Evolutionary conservation across 2,113 vertebrate genomes (phyloP), one percentile per base, ranked within the genome.

Genomic region (Callocephalon fimbriatum): DNA sequence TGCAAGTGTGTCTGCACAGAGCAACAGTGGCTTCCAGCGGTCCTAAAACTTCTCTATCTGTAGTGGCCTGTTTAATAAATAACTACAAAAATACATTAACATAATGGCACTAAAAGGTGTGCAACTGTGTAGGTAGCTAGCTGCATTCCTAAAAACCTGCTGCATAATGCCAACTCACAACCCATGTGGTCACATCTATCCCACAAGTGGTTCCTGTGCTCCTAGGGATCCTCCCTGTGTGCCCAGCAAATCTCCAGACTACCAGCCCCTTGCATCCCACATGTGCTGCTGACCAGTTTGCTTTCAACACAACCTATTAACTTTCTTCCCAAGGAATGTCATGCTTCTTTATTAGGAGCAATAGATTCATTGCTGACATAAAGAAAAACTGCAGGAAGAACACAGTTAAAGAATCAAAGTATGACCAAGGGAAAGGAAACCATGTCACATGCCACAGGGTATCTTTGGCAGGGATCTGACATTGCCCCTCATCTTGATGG

Each of bases 401-500:
- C 0, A 1, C 48, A 58, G 68, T 66, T 90, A 70, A 80, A 78
- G 53, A 80, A 32, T 4, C 37, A 5, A 2, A 35, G 59, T 14
- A 3, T 22, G 83, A 95, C 48, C 54, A 65, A 95, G 79, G 82
- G 72, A n/a, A 86, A 95, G 86, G 91, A 96, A 95, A n/a, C 31
- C 37, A 5, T 86, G 75, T 83, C 78, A n/a, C n/a, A n/a, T n/a
- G n/a, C n/a, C 58, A 56, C 10, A 1, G 67, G 67, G 82, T 83
- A 53, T 93, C 94, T 95, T 6, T 35, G 40, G 53, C 90, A 76
- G 72, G 51, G 76, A 84, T 63, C 94, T 92, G 79, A 76, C 58
- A 16, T 76, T 83, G 67, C 27, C 48, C 67, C 59, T 59, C 63
- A 54, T 12, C 56, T 35, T 40, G 10, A 44, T 58, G 56, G 37